These are phyloP conservation scores for Caenorhabditis imperialis DNA, from an alignment of 2,888 invertebrate genomes.

Conservation along the genomic window DNA sequence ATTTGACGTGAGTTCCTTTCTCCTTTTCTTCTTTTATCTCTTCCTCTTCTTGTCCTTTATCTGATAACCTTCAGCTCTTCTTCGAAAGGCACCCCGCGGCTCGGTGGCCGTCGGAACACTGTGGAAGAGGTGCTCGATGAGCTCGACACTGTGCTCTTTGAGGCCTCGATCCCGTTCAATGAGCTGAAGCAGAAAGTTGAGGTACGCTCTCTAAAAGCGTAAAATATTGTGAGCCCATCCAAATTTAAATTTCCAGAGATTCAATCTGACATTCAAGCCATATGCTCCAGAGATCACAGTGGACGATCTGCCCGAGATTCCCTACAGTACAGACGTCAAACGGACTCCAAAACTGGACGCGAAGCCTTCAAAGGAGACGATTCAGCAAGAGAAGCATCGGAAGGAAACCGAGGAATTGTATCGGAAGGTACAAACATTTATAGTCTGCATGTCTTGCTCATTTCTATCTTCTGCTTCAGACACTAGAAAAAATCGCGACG, in stretches of 20 bases:
- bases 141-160: conserved; percentile 48
- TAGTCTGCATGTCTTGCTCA: neutral
- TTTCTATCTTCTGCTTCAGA: conserved; percentile 14
- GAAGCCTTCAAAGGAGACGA: conserved; percentile 19
- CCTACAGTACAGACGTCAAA: conserved; percentile 21
- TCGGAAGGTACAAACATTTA: too few species aligned
- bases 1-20: conserved; percentile 34
- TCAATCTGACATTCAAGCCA: conserved; percentile 53
- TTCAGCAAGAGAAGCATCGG: conserved; percentile 24
- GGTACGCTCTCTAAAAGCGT: too few species aligned
- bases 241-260: conserved; percentile 12
- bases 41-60: too few species aligned
- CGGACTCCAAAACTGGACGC: conserved; percentile 24
- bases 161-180: conserved; percentile 52
- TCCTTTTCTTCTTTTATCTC: conserved; percentile 34
- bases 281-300: conserved; percentile 38
- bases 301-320: conserved; percentile 34
- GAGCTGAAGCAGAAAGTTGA: conserved; percentile 53
- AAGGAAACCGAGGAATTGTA: conserved; percentile 33
- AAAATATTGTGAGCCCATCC: too few species aligned
- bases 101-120: conserved; percentile 43
- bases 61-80: conserved; percentile 43
- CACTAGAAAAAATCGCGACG: conserved; percentile 24
- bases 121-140: conserved; percentile 53
- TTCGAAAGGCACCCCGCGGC: conserved; percentile 33